Conservation (phyloP, 2,113 vertebrate genomes). For the Stercorarius parasiticus region DNA sequence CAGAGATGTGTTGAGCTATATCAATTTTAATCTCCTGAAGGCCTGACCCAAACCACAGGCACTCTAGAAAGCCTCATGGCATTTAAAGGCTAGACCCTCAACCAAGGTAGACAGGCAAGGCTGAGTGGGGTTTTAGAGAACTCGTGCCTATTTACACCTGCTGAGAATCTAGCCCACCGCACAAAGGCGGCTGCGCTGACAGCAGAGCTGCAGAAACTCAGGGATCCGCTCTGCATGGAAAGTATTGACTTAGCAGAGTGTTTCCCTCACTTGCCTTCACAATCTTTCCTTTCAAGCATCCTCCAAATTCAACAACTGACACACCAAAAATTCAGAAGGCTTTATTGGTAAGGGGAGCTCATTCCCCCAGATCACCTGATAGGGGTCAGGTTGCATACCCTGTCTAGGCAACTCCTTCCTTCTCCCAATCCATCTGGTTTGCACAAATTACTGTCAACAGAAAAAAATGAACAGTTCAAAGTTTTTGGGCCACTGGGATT, state of each 20-base stretch:
- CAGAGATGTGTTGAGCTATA: neutral
- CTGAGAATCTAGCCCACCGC: neutral
- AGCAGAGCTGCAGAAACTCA: neutral
- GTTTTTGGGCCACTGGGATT: fast-evolving
- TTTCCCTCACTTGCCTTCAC: neutral
- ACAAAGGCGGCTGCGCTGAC: neutral
- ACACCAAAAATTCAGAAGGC: neutral
- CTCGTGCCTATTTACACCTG: neutral
- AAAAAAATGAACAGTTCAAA: neutral
- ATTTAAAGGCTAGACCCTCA: neutral
- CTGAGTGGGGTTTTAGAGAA: neutral
- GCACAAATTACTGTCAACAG: neutral
- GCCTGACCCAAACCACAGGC: neutral
- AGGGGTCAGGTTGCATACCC: neutral
- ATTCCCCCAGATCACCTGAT: neutral
- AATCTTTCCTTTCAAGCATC: neutral
- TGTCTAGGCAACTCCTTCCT: neutral
- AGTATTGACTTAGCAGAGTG: neutral
- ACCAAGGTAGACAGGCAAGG: neutral
- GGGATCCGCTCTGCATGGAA: neutral
- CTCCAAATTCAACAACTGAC: neutral
- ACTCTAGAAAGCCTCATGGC: neutral
- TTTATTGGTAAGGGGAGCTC: neutral
- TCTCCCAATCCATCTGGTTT: neutral
- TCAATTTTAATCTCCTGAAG: neutral